Base-by-base conservation (phyloP, 2,797 vertebrate species). In the Lagodon rhomboides region DNA sequence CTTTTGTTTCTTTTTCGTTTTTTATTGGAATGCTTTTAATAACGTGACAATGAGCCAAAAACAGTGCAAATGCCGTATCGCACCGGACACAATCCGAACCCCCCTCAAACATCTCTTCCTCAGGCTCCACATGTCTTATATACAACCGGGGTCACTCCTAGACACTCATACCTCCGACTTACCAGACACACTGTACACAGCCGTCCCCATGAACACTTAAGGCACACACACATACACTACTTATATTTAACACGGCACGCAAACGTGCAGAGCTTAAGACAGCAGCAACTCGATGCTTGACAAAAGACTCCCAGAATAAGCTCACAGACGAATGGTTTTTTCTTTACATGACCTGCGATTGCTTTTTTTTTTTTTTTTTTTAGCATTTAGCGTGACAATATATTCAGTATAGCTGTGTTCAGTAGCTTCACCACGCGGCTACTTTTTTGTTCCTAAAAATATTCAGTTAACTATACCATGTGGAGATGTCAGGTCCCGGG, bases 21-120 rank as follows among this genome's bases (percentile, higher is more conserved):
- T 75, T 93, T 87, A 94, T 92, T 95, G 92, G 87, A 95, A 94
- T 92, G 87, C 91, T 94, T 93, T 81, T 88, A 82, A 80, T 77
- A 85, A 92, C 72, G 82, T 91, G 89, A 93, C 87, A 89, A 88
- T 67, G 68, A 85, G 86, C 89, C 84, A 85, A 74, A 74, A 88
- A 89, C 85, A 92, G 90, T 83, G 90, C 89, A 91, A 90, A 87
- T 63, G 71, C 62, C 50, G 50, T 75, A 88, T 89, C 71, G 72
- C 80, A 85, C 74, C 71, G 70, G 76, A 80, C 74, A 86, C 70
- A 73, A 58, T 61, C 80, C 11, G 27, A 76, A 61, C 50, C 62
- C 69, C 64, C 58, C 54, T 49, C 82, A 76, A 64, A 77, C 78
- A 72, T 74, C 60, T 77, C 69, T 63, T 77, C 65, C 73, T 80